Conservation (phyloP, 2,113 vertebrate genomes). For the Caloenas nicobarica region DNA sequence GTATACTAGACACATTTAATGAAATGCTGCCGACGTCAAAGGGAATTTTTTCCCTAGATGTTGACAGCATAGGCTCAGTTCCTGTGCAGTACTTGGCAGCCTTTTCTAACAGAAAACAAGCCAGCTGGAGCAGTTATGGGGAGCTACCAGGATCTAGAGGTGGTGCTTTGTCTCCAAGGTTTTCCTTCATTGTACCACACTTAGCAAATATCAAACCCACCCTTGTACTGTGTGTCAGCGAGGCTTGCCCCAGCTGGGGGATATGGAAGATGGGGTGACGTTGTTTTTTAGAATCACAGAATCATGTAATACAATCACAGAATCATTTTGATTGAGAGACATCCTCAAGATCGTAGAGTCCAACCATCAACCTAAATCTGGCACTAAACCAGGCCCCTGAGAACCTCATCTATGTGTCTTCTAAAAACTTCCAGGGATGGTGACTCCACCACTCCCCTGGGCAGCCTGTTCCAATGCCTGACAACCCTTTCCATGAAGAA, state of each 20-base stretch:
- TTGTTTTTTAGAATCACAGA: neutral
- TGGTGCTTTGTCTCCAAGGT: neutral
- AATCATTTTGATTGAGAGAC: too few species aligned
- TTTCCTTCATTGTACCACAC: neutral
- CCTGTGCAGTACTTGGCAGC: neutral
- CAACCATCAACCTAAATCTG: too few species aligned
- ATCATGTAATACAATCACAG: too few species aligned
- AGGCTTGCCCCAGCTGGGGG: neutral
- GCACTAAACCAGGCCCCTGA: too few species aligned
- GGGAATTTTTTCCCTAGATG: neutral
- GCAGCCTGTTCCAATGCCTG: too few species aligned
- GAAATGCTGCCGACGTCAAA: neutral
- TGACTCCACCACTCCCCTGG: too few species aligned
- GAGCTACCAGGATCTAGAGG: neutral
- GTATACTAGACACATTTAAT: neutral
- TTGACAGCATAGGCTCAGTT: neutral
- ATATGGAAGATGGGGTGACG: neutral
- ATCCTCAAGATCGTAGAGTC: too few species aligned
- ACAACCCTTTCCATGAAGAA: too few species aligned
- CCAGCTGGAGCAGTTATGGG: neutral
- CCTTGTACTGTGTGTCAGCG: fast-evolving
- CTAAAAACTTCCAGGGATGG: too few species aligned
- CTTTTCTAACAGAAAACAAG: neutral
- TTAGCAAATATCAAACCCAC: neutral
- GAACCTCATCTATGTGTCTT: too few species aligned